Base-by-base conservation (phyloP, 2,797 vertebrate genomes). In the Acrocephalus scirpaceus region DNA sequence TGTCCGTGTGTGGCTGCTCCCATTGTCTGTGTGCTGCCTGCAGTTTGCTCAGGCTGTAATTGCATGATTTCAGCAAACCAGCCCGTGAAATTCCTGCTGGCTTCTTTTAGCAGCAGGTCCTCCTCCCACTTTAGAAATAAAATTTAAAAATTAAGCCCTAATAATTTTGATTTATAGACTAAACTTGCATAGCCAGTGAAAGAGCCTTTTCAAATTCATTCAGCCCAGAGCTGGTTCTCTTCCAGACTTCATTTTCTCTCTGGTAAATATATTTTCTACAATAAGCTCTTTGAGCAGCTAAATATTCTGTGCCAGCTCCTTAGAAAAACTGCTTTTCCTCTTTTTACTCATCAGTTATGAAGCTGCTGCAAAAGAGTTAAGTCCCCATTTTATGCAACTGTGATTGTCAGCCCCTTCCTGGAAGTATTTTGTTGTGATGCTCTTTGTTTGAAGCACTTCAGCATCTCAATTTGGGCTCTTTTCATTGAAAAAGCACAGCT, bases 201-300 rank as follows among this genome's bases (percentile, higher is more conserved):
- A 89, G 87, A 91, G 57, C n/a, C 81, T 92, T 94, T 94, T 95
- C 69, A 83, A 21, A 92, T 60, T 38, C 42, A 62, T 75, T 90
- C 76, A 86, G 40, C 54, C 57, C 73, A 38, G 58, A 36, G 65
- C 40, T 86, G 87, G 50, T 88, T 90, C 48, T 74, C 45, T 90
- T 88, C 86, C 96, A 94, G 90, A 29, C 29, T 32, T 93, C n/a
- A 67, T 82, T 88, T 96, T 91, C 91, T 85, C 32, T 61, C 54
- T 44, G 79, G 80, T 77, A 87, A 94, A 84, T 81, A 21, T 30
- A 36, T 88, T 86, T 93, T 58, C 60, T 67, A 93, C 67, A 90
- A 11, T 74, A 81, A 94, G 47, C 47, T 69, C 27, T 81, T 84
- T 95, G 45, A 92, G 58, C 67, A 75, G 84, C 45, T 76, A 22